These are phyloP conservation scores for Bettongia penicillata DNA, from an alignment of 2,113 vertebrate genomes.

Conservation along the genomic window DNA sequence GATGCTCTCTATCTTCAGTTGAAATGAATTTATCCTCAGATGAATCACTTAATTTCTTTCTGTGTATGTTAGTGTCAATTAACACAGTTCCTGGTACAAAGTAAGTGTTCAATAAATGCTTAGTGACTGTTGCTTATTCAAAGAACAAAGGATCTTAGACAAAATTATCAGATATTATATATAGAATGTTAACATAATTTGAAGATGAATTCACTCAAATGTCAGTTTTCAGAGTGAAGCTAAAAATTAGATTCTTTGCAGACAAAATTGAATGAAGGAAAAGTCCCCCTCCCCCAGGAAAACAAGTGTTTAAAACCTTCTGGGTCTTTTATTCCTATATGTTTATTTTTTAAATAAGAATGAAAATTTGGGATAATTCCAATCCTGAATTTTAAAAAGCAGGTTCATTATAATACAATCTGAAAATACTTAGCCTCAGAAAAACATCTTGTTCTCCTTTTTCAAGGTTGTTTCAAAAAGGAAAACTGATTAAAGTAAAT, in stretches of 20 bases:
- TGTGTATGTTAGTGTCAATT: neutral
- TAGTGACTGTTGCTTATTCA: neutral
- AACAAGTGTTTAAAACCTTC: neutral
- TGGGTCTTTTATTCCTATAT: neutral
- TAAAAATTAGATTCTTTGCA: slow-evolving; percentile 16
- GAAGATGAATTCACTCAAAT: neutral
- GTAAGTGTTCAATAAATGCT: slow-evolving; percentile 15
- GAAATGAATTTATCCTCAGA: neutral
- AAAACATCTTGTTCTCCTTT: slow-evolving; percentile 9
- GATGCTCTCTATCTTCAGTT: neutral
- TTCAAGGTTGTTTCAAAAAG: slow-evolving; percentile 28
- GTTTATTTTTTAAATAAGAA: slow-evolving; percentile 1
- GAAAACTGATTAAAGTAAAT: slow-evolving; percentile 26
- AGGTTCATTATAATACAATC: slow-evolving; percentile 3
- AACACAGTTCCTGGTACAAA: neutral
- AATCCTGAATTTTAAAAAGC: slow-evolving; percentile 22
- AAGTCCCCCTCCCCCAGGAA: too few species aligned
- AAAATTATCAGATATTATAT: slow-evolving; percentile 16
- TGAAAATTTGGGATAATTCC: neutral
- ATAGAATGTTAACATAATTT: slow-evolving; percentile 1
- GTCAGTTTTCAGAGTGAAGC: neutral
- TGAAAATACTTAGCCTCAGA: neutral
- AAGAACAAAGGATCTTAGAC: neutral
- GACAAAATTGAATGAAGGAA: slow-evolving; percentile 14
- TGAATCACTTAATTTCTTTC: neutral